phyloP scores from a whole-genome alignment of 2,888 invertebrate genomes.

The Cheilosia soror region DNA sequence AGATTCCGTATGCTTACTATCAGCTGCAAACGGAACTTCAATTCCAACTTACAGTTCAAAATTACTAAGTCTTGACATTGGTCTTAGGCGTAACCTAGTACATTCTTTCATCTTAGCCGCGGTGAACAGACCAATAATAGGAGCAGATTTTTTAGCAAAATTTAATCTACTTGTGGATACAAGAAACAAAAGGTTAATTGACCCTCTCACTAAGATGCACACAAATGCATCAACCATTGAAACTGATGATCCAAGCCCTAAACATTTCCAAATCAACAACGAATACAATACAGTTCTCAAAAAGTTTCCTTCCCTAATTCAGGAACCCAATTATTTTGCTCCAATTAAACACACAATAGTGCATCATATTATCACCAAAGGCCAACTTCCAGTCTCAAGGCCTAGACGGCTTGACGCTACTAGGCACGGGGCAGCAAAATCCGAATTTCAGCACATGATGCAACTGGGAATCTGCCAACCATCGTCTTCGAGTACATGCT shows the following conservation, averaged over 20 bases:
- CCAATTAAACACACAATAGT: slow-evolving; percentile 29
- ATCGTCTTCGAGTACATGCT: slow-evolving; percentile 13
- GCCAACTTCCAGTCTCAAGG: slow-evolving; percentile 49
- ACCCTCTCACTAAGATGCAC: background rate
- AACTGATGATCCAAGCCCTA: background rate
- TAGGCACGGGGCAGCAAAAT: slow-evolving; percentile 65
- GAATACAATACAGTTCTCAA: too few relatives aligned
- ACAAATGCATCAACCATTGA: background rate
- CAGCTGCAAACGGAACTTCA: too few relatives aligned
- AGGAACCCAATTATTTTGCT: background rate
- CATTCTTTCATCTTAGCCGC: slow-evolving; percentile 18
- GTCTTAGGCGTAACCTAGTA: slow-evolving; percentile 20
- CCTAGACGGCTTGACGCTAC: slow-evolving; percentile 59
- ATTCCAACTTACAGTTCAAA: background rate
- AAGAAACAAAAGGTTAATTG: slow-evolving; percentile 9
- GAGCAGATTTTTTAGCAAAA: slow-evolving; percentile 16
- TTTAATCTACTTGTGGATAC: background rate
- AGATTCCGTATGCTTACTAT: background rate
- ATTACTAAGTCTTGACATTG: slow-evolving; percentile 19
- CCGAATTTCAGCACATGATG: slow-evolving; percentile 28
- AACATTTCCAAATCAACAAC: background rate
- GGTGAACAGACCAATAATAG: background rate
- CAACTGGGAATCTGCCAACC: slow-evolving; percentile 34
- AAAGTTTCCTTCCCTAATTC: background rate
- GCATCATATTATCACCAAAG: slow-evolving; percentile 66